Evolutionary conservation across 2,797 vertebrate species (phyloP).

Genomic region (Poecile montanus): DNA sequence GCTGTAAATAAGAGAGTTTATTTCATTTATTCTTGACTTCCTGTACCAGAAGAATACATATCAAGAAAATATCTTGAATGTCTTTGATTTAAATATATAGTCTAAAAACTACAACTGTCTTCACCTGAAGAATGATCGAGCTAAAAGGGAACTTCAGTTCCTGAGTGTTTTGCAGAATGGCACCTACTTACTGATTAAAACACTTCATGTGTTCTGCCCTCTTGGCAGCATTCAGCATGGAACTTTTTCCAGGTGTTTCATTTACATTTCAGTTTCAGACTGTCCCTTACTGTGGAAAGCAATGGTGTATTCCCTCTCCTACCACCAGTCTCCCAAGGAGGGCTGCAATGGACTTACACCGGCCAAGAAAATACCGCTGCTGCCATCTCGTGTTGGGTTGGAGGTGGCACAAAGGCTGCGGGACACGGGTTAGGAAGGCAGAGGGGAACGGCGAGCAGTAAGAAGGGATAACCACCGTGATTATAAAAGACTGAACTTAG

Average conservation of each 20-base stretch:
- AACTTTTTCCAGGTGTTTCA: not conserved
- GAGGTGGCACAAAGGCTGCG: not conserved
- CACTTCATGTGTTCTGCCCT: not conserved
- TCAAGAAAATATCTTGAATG: not conserved
- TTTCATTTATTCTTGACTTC: not conserved
- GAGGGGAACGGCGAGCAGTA: fast-evolving
- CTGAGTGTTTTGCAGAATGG: not conserved
- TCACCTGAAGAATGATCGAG: not conserved
- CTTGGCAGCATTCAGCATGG: not conserved
- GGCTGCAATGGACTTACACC: fast-evolving
- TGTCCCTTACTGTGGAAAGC: not conserved
- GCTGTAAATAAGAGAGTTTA: not conserved
- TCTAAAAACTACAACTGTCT: not conserved
- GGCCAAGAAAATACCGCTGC: not conserved
- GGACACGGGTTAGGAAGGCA: not conserved
- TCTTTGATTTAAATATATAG: not conserved
- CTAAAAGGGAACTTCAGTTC: not conserved
- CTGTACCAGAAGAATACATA: not conserved
- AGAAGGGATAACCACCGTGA: fast-evolving
- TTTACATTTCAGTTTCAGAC: not conserved
- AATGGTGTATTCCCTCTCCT: not conserved
- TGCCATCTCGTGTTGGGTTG: slow-evolving; percentile 2
- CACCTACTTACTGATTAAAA: not conserved
- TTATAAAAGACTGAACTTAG: not conserved
- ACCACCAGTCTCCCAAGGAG: not conserved